Conservation (phyloP, 53 echinoderm and acorn worm species). For the Paracentrotus lividus region DNA sequence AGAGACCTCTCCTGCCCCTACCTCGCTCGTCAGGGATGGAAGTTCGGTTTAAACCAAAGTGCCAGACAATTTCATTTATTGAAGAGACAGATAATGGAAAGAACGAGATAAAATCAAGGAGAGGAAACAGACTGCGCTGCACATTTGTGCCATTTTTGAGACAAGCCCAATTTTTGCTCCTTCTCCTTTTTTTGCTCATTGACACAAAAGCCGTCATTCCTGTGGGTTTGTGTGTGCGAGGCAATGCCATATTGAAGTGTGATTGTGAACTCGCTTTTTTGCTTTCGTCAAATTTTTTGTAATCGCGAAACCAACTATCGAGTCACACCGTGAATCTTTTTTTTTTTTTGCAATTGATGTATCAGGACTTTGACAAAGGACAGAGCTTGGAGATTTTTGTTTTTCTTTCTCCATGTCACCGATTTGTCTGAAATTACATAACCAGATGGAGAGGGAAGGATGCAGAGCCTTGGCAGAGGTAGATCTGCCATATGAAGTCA, state of each 20-base stretch:
- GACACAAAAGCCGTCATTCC: constrained; percentile 47
- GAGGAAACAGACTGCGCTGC: neutral
- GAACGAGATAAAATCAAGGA: constrained; percentile 38
- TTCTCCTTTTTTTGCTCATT: constrained; percentile 12
- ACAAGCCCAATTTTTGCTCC: constrained; percentile 4
- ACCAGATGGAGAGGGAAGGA: neutral
- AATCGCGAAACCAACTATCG: constrained; percentile 43
- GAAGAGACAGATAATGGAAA: constrained; percentile 49
- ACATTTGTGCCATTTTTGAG: constrained; percentile 46
- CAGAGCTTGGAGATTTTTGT: constrained; percentile 38
- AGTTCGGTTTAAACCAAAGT: constrained; percentile 62
- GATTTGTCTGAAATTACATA: neutral
- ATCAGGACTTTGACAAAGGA: constrained; percentile 52
- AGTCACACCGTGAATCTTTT: constrained; percentile 39
- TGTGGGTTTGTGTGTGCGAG: constrained; percentile 70
- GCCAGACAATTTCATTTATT: constrained; percentile 59
- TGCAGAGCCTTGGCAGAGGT: neutral
- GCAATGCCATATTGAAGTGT: constrained; percentile 64
- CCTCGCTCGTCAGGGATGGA: constrained; percentile 38
- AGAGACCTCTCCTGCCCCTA: constrained; percentile 16
- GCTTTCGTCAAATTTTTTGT: constrained; percentile 49
- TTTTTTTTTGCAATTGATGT: constrained; percentile 39
- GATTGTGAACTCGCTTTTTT: constrained; percentile 49
- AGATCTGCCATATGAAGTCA: neutral
- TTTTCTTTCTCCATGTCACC: constrained; percentile 5